Base-by-base conservation (phyloP, 2,797 vertebrate species). In the Acanthiza pusilla region DNA sequence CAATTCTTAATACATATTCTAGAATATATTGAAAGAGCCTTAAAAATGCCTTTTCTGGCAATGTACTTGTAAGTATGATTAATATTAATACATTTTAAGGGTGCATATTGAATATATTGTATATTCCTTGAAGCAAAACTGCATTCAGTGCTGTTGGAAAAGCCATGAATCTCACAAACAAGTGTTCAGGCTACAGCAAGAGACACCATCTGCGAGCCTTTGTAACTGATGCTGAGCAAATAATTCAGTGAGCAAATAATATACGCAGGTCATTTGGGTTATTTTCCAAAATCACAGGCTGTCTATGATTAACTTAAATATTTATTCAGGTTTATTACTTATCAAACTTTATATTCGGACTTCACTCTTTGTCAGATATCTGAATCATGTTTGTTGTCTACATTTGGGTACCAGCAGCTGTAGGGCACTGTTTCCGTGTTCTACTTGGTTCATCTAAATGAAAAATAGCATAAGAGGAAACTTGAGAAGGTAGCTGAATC, bases 31-130 rank as follows among this genome's bases (percentile, higher is more conserved):
- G 54, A 89, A 73, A 12, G n/a, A 51, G n/a, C 21, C 42, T 85
- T 67, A 85, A 88, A 82, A 88, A 77, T 83, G 3, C 14, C 27
- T 72, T 87, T 91, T 75, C 78, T 80, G 61, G 10, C 27, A 67
- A 36, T 23, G 13, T 27, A 73, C 58, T 40, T 84, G 5, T 38
- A 61, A 89, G 13, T 48, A 16, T 94, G 75, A 88, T 89, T 89
- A 94, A 89, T 91, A 94, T 91, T 77, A 87, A 89, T 91, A 60
- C 1, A 65, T 73, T 89, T 92, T 77, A 75, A 40, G 72, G 79
- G 47, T 63, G 12, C 7, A 34, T 74, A 81, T 58, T 88, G 66
- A 88, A 73, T 79, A 58, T 61, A 10, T 11, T 85, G 27, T 62
- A 29, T 66, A 51, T 43, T 61, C 74, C 53, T 71, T 78, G 36